Evolutionary conservation across 2,888 invertebrate genomes (phyloP).

Genomic region (Crepidodera aurea): DNA sequence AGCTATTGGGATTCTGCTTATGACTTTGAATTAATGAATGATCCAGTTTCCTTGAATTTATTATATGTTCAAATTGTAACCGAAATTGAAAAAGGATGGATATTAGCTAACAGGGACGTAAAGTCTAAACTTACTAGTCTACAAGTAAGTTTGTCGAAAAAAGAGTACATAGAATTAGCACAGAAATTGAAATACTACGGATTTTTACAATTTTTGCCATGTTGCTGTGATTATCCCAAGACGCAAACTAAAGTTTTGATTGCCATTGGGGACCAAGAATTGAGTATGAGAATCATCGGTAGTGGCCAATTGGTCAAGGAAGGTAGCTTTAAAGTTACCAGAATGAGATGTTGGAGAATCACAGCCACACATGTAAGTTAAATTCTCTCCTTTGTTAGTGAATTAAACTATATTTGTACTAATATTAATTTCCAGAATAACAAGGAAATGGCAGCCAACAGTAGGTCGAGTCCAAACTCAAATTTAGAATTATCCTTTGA

Average conservation of each 20-base stretch:
- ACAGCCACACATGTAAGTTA: slow-evolving; percentile 80
- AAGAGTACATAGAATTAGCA: slow-evolving; percentile 89
- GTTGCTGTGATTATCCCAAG: slow-evolving; percentile 77
- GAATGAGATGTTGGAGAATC: slow-evolving; percentile 98
- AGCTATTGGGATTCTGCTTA: slow-evolving; percentile 89
- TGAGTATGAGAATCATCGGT: slow-evolving; percentile 74
- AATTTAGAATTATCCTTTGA: slow-evolving; percentile 91
- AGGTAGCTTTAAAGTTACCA: slow-evolving; percentile 89
- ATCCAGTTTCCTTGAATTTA: slow-evolving; percentile 84
- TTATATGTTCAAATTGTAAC: slow-evolving; percentile 87
- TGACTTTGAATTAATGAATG: slow-evolving; percentile 83
- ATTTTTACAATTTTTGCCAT: slow-evolving; percentile 78
- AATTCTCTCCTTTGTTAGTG: neutral
- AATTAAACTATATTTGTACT: neutral
- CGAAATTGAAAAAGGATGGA: slow-evolving; percentile 89
- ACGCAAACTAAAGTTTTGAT: slow-evolving; percentile 74
- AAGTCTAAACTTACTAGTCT: slow-evolving; percentile 72
- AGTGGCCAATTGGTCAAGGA: slow-evolving; percentile 74
- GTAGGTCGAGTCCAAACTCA: slow-evolving; percentile 54
- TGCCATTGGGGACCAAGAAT: slow-evolving; percentile 85
- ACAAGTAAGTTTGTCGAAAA: slow-evolving; percentile 80
- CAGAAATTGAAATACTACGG: slow-evolving; percentile 89
- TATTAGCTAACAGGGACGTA: slow-evolving; percentile 74
- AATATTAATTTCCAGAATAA: slow-evolving; percentile 45
- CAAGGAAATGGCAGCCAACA: slow-evolving; percentile 52